Evolutionary conservation across 2,888 invertebrate genomes (phyloP).

Genomic region (Eilema caniola): DNA sequence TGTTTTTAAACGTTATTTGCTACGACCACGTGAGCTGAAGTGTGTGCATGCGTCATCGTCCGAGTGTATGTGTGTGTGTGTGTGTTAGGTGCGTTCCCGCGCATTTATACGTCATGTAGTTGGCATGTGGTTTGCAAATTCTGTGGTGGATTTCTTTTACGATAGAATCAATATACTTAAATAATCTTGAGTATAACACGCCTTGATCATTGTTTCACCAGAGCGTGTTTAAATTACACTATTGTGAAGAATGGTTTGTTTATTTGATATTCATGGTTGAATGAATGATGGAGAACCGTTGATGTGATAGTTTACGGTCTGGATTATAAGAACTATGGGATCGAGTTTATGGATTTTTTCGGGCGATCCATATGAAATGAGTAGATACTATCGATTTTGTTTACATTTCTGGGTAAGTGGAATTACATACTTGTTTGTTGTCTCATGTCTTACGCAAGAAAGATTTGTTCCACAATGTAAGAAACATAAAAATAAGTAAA

Average conservation of each 20-base stretch:
- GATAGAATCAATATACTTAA: not conserved
- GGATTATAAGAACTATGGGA: slow-evolving; percentile 6
- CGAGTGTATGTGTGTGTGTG: slow-evolving; percentile 1
- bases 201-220: slow-evolving; percentile 13
- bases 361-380: not conserved
- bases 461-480: not conserved
- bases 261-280: slow-evolving; percentile 13
- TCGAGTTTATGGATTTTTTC: slow-evolving; percentile 10
- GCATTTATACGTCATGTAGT: slow-evolving; percentile 8
- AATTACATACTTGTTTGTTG: not conserved
- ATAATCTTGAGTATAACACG: not conserved
- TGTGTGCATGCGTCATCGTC: slow-evolving; percentile 7
- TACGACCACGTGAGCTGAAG: slow-evolving; percentile 18
- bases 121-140: slow-evolving; percentile 8
- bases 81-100: slow-evolving; percentile 12
- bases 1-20: slow-evolving; percentile 44
- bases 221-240: not conserved
- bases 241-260: slow-evolving; percentile 14
- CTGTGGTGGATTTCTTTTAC: slow-evolving; percentile 12
- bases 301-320: slow-evolving; percentile 1
- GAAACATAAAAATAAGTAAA: too few relatives aligned
- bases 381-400: not conserved
- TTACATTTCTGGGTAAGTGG: not conserved
- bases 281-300: slow-evolving; percentile 11
- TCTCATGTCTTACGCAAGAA: not conserved